Evolutionary conservation across 2,888 invertebrate genomes (phyloP), one percentile per base, ranked within the genome.

Genomic region (Tenthredo notha): DNA sequence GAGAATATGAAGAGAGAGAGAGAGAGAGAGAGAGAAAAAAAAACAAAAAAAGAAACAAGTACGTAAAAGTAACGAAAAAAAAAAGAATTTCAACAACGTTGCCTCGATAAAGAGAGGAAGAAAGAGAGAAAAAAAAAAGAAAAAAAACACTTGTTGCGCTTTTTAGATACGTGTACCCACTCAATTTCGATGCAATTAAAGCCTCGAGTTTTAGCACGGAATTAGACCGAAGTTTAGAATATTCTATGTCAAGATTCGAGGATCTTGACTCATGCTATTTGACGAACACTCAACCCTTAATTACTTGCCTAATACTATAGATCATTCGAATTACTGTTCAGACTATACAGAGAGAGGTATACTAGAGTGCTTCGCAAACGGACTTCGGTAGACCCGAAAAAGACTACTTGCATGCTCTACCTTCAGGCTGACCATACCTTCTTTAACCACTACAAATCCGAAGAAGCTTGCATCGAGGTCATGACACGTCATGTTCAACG

Each of bases 351-450:
- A 47, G 90, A 90, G 40, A 87, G 89, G 75, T 90, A 89, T 50
- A 88, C 88, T 12, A 86, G 87, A 33, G 87, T 89, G 1, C 86
- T 90, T 12, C 88, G 90, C 50, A 93, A 87, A 86, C 93, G 96
- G 87, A 96, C 96, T 3, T 96, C 96, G 0, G 95, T 97, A 40
- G 97, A 97, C 93, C 97, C 97, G 54, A 96, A 96, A 90, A 98
- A 98, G 93, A 98, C 97, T 43, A 98, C 98, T 0, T 99, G 98
- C 91, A 97, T 98, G 95, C 95, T 99, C 85, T 98, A 98, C 92
- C 95, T 99, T 90, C 98, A 99, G 93, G 98, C 99, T 0, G 98
- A 98, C 94, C 98, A 99, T 93, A 96, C 98, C 93, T 98, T 99
- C 93, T 99, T 97, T 94, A 96, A 98, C 91, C 97, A 98, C 93